Conservation (phyloP, 1,140 invertebrate species). For the Elysia chlorotica region DNA sequence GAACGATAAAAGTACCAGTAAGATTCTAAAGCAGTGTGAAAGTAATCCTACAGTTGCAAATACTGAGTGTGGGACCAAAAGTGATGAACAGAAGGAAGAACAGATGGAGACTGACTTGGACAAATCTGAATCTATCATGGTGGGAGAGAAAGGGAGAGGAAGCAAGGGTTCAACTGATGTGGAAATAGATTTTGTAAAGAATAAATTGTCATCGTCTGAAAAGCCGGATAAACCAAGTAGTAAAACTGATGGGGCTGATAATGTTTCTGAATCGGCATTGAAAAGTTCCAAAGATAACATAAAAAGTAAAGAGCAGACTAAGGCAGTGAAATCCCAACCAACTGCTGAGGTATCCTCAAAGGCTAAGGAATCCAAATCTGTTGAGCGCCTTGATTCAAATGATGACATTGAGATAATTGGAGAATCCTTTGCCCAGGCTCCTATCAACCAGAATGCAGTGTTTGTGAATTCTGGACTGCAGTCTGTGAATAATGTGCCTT, state of each 20-base stretch:
- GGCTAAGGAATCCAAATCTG: conserved; percentile 22
- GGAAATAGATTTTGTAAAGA: no score
- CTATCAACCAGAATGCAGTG: conserved; percentile 39
- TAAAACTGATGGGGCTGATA: not conserved
- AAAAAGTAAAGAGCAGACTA: conserved; percentile 26
- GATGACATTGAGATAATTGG: conserved; percentile 24
- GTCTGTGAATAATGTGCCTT: conserved; percentile 2
- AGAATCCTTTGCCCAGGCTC: conserved; percentile 13
- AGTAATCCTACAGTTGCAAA: no score
- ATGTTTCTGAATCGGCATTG: conserved; percentile 24
- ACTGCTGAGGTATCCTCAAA: not conserved
- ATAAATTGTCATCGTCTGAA: not conserved
- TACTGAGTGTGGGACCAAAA: no score
- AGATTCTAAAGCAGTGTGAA: no score
- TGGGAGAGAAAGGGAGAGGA: not conserved
- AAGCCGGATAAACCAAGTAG: not conserved
- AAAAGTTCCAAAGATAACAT: conserved; percentile 23
- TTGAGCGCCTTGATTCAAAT: conserved; percentile 54
- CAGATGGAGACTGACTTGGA: not conserved
- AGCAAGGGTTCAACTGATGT: not conserved
- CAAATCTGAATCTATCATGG: not conserved
- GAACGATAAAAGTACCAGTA: no score
- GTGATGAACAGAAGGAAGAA: not conserved
- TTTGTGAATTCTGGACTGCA: conserved; percentile 31
- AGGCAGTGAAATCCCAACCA: not conserved